phyloP scores from a whole-genome alignment of 2,797 vertebrate genomes.

The Cuniculus paca region DNA sequence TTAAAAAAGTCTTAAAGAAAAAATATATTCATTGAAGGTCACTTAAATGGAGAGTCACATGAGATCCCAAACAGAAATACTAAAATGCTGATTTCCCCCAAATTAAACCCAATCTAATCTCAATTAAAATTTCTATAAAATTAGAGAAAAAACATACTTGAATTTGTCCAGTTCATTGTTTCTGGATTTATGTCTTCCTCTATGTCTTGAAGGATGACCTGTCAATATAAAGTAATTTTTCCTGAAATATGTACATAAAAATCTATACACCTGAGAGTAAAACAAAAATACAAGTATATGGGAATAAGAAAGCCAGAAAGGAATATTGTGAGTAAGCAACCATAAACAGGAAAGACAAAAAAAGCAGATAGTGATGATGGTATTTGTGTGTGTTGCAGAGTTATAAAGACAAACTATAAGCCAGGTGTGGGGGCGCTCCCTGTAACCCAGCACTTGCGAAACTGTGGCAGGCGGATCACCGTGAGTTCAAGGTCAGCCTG shows the following conservation, averaged over 20 bases:
- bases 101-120: neutral
- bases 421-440: neutral
- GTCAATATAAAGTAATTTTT: constrained; percentile 73
- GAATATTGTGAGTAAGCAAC: neutral
- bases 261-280: neutral
- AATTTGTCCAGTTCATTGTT: constrained; percentile 81
- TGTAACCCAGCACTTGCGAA: neutral
- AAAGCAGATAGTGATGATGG: neutral
- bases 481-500: neutral
- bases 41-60: neutral
- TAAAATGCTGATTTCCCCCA: neutral
- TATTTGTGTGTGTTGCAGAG: neutral
- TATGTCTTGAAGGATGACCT: constrained; percentile 85
- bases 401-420: neutral
- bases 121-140: constrained; percentile 40
- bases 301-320: constrained; percentile 18
- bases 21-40: neutral
- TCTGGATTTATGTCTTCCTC: constrained; percentile 82
- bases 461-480: neutral
- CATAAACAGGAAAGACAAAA: neutral
- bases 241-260: constrained; percentile 55
- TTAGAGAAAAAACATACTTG: constrained; percentile 77
- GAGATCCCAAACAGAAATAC: constrained; percentile 5
- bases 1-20: constrained; percentile 26
- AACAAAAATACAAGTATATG: neutral